Conservation (phyloP, 2,888 invertebrate genomes). For the Digitonthophagus gazella region DNA sequence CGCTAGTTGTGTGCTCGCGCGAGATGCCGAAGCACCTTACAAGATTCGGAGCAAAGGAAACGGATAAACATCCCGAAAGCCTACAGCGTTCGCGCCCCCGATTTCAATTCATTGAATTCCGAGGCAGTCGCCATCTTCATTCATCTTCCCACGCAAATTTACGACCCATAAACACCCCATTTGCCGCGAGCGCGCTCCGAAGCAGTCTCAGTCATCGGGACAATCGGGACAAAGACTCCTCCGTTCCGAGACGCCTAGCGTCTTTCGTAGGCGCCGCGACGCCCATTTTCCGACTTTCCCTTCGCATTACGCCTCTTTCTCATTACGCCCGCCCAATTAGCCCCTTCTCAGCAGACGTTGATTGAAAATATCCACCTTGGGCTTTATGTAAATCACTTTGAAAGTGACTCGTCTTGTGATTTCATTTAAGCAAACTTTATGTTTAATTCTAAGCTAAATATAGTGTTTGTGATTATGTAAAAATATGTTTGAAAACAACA, state of each 20-base stretch:
- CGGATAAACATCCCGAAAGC: not conserved
- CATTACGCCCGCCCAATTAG: not conserved
- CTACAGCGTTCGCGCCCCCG: not conserved
- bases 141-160: not conserved
- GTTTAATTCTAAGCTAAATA: not conserved
- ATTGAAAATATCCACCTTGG: not conserved
- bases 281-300: not conserved
- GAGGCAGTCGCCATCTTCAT: not conserved
- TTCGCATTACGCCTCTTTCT: not conserved
- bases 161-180: not conserved
- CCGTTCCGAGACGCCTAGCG: not conserved
- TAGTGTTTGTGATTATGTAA: too few relatives aligned
- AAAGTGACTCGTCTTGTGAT: not conserved
- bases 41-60: not conserved
- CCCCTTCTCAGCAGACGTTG: not conserved
- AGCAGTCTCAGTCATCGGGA: not conserved
- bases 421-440: not conserved
- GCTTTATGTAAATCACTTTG: not conserved
- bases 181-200: not conserved
- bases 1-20: not conserved
- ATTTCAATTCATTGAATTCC: not conserved
- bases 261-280: not conserved
- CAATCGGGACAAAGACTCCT: not conserved
- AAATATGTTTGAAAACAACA: too few relatives aligned
- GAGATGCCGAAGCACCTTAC: not conserved